These are phyloP conservation scores for Nephotettix cincticeps DNA, from an alignment of 1,140 invertebrate species.

Conservation along the genomic window DNA sequence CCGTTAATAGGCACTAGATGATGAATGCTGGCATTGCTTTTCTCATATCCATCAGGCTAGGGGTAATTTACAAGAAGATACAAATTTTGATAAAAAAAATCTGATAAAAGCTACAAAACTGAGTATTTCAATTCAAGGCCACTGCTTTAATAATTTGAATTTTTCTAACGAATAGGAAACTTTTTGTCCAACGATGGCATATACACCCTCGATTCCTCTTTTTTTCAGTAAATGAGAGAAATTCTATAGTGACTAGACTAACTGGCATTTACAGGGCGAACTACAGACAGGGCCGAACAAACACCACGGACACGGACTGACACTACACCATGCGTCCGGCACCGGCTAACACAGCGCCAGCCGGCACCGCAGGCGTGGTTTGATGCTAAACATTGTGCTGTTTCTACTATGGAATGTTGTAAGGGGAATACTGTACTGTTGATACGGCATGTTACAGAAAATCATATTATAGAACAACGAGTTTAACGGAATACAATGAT, in stretches of 20 bases:
- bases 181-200: conserved; percentile 15
- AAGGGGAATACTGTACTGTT: conserved; percentile 11
- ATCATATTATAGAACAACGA: conserved; percentile 7
- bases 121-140: conserved; percentile 19
- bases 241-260: conserved; percentile 24
- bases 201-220: neutral
- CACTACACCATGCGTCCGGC: neutral
- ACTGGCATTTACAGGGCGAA: conserved; percentile 15
- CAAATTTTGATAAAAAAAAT: conserved; percentile 25
- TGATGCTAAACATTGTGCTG: conserved; percentile 8
- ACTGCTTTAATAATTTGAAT: conserved; percentile 17
- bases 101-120: neutral
- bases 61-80: conserved; percentile 24
- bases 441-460: conserved; percentile 8
- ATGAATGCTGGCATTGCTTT: conserved; percentile 26
- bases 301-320: neutral
- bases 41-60: neutral
- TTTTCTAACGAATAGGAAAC: conserved; percentile 18
- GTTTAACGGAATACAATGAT: neutral
- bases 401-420: conserved; percentile 15
- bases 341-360: neutral
- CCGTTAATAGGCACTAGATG: conserved; percentile 23
- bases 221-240: neutral
- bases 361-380: neutral
- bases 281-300: too few relatives aligned